Percentiles rank a stretch among this genome's conserved stretches.
These are phyloP conservation scores for Drosophila chauvacae DNA, from an alignment of 1,140 invertebrate species.

Conservation along the genomic window DNA sequence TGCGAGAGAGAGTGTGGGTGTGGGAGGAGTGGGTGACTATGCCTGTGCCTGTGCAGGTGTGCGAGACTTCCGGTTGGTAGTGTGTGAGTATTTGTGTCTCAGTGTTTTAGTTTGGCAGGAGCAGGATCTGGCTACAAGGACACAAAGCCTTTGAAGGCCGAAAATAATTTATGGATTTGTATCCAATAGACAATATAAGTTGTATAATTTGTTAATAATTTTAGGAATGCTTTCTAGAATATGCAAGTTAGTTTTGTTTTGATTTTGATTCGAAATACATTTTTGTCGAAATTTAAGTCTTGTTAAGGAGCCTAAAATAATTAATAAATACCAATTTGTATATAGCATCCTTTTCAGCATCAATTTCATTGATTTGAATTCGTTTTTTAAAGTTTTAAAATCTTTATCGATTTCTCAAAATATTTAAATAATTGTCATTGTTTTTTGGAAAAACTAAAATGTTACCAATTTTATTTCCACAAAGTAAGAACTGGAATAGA, in stretches of 20 bases:
- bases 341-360: not conserved
- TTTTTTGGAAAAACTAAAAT: not conserved
- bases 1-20: conserved; percentile 37
- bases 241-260: not conserved
- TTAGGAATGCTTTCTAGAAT: not conserved
- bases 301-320: not conserved
- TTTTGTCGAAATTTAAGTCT: not conserved
- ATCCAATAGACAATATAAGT: not conserved
- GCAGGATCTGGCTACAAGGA: conserved; percentile 37
- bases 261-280: not conserved
- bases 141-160: not conserved
- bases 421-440: not conserved
- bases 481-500: too few relatives aligned
- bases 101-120: conserved; percentile 33
- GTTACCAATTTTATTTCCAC: not conserved
- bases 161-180: not conserved
- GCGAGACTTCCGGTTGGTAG: conserved; percentile 25
- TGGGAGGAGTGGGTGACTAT: conserved; percentile 41
- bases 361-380: not conserved
- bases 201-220: not conserved
- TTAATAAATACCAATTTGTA: not conserved
- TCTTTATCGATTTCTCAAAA: not conserved
- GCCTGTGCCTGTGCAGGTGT: conserved; percentile 48
- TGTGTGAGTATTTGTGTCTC: conserved; percentile 41
- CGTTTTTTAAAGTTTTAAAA: not conserved